Base-by-base conservation (phyloP, 2,113 vertebrate species). In the Protomyctophum bolini region DNA sequence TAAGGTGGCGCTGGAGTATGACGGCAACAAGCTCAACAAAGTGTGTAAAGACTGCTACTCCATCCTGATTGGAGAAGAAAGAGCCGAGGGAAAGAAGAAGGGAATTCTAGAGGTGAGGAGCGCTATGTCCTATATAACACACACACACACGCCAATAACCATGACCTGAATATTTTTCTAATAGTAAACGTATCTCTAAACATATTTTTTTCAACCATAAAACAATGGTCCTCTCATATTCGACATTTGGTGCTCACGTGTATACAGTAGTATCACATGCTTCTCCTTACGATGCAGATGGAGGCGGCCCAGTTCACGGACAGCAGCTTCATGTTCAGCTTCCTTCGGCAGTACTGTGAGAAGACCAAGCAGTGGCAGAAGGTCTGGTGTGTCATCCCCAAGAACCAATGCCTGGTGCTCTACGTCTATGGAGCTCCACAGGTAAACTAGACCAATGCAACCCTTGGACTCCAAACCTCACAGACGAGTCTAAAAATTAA, bases 291-390 rank as follows among this genome's bases (percentile, higher is more conserved):
- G 6, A 1, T 59, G 52, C 88, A 99, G 97, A 98, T 97, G 58
- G 97, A 98, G 86, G 96, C 98, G 1, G 96, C 94, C 6, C 96
- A 98, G 91, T 96, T 99, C 57, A 94, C 94, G 8, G 96, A 94
- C 77, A 98, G 95, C 80, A 98, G 96, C 58, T 93, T 98, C 73
- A 95, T 98, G 70, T 98, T 95, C 68, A 96, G 97, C 86, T 97
- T 98, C 88, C 95, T 99, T 80, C 98, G 98, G 86, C 98, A 98
- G 86, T 96, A 99, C 80, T 96, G 94, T 60, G 98, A 99, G 86
- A 99, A 97, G 87, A 96, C 92, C 46, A 98, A 97, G 70, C 95
- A 96, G 1, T 98, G 96, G 97, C 97, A 98, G 92, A 98, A 95
- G 86, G 94, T 95, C 9, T 99, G 98, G 98, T 96, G 97, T 76